Evolutionary conservation across 2,113 vertebrate species (phyloP), one percentile per base, ranked within the genome.

Genomic region (Sprattus sprattus): DNA sequence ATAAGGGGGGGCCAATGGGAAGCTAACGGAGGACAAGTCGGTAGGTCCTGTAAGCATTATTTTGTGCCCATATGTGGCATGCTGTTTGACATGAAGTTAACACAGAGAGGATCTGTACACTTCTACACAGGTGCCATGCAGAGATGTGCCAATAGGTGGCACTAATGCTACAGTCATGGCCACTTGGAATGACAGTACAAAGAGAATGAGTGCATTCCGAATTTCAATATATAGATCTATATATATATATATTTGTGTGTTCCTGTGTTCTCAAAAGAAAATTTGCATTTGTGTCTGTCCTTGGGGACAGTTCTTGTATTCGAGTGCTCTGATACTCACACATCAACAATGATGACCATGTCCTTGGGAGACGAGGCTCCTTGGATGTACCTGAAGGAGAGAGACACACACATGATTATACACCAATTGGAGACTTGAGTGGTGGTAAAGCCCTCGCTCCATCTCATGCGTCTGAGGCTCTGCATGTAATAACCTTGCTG

Each of bases 321-420:
- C 2, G 25, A 32, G 8, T 16, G 15, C 57, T 81, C 28, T 83
- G 83, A 91, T 86, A 98, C 98, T 99, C 93, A 99, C 98, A 99
- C 98, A 0, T 99, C 98, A 91, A 99, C 97, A 0, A 99, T 97
- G 95, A 99, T 99, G 93, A 99, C 96, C 98, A 99, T 99, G 95
- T 99, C 98, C 94, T 99, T 99, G 2, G 98, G 98, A 25, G 98
- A 99, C 0, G 98, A 98, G 82, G 98, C 98, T 0, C 98, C 98
- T 89, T 99, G 98, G 91, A 99, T 99, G 87, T 99, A 99, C 98
- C 98, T 99, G 57, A 22, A 7, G 22, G 64, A 67, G 64, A 67
- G 67, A 52, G n/a, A 2, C 47, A 32, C 9, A 71, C 25, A 13
- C n/a, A 32, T 11, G 10, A 28, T 71, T 71, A 71, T 9, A 11